Percentiles rank a stretch among this genome's conserved stretches.
Conservation (phyloP, 1,140 invertebrate species). For the Drosophila pandora region DNA sequence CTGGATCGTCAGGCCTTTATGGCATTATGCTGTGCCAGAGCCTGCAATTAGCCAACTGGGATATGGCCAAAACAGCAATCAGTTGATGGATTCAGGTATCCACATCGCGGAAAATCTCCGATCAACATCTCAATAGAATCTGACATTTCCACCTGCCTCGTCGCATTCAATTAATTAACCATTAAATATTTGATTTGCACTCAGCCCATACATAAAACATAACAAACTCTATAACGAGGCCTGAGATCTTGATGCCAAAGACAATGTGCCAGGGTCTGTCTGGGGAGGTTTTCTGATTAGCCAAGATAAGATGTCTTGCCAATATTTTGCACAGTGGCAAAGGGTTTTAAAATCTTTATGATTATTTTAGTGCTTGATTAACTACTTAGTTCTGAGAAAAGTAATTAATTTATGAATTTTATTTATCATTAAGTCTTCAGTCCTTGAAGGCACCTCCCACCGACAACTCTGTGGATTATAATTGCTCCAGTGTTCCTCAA, state of each 20-base stretch:
- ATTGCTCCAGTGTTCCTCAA: constrained; percentile 40
- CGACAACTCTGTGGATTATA: constrained; percentile 1
- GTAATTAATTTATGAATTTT: not conserved
- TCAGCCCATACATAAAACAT: constrained; percentile 70
- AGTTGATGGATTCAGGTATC: not conserved
- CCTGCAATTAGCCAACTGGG: constrained; percentile 58
- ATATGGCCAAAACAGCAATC: not conserved
- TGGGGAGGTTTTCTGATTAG: constrained; percentile 35
- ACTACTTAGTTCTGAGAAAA: not conserved
- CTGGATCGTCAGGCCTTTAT: constrained; percentile 30
- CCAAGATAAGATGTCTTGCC: constrained; percentile 27
- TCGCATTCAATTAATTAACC: constrained; percentile 41
- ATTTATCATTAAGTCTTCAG: not conserved
- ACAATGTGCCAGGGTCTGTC: constrained; percentile 13
- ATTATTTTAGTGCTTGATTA: too few species aligned
- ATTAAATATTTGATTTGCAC: constrained; percentile 66
- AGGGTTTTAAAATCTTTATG: not conserved
- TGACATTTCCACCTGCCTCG: constrained; percentile 51
- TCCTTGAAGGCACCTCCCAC: not conserved
- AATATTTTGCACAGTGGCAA: constrained; percentile 25
- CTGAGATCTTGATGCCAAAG: constrained; percentile 32
- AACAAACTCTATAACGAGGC: constrained; percentile 7
- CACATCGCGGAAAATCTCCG: constrained; percentile 11
- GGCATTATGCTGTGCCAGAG: constrained; percentile 57
- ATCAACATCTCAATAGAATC: constrained; percentile 52